phyloP scores from a whole-genome alignment of 37 sponge, comb jelly and placozoan species.

The Diacarnus erythraeanus region DNA sequence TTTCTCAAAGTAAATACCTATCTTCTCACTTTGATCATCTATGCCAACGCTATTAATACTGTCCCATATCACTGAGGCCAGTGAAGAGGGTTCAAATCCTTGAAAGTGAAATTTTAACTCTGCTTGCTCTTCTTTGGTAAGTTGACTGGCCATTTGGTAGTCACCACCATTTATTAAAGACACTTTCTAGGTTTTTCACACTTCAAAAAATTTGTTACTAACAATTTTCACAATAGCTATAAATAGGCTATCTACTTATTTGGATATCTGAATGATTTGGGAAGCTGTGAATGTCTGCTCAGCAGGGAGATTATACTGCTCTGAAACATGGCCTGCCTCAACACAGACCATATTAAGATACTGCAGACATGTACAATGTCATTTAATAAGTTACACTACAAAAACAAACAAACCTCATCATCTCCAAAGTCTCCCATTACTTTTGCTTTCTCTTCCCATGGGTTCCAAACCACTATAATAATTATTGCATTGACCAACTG shows the following conservation, averaged over 20 bases:
- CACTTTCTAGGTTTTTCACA: background rate
- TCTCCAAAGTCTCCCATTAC: constrained; percentile 93
- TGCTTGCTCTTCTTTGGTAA: constrained; percentile 4
- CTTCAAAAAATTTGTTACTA: background rate
- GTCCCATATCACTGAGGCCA: constrained; percentile 42
- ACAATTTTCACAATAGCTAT: too few species aligned
- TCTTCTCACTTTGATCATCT: constrained; percentile 14
- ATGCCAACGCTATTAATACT: constrained; percentile 31
- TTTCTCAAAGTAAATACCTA: constrained; percentile 23
- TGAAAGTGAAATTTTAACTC: background rate
- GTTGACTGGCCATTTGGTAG: constrained; percentile 4
- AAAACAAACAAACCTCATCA: constrained; percentile 71
- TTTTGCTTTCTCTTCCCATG: constrained; percentile 92
- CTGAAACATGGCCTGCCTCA: constrained; percentile 85
- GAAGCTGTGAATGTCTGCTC: constrained; percentile 59
- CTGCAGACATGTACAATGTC: constrained; percentile 36
- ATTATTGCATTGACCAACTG: background rate
- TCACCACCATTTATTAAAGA: too few species aligned
- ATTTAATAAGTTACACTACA: background rate
- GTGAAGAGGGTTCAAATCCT: constrained; percentile 6
- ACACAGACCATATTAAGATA: constrained; percentile 90
- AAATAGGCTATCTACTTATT: background rate
- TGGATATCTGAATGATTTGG: constrained; percentile 50
- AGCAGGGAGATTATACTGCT: constrained; percentile 49
- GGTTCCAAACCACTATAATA: constrained; percentile 92